Percentiles rank a stretch among this genome's conserved stretches.
Evolutionary conservation across 2,797 vertebrate genomes (phyloP).

Genomic region (Anguilla megastoma): DNA sequence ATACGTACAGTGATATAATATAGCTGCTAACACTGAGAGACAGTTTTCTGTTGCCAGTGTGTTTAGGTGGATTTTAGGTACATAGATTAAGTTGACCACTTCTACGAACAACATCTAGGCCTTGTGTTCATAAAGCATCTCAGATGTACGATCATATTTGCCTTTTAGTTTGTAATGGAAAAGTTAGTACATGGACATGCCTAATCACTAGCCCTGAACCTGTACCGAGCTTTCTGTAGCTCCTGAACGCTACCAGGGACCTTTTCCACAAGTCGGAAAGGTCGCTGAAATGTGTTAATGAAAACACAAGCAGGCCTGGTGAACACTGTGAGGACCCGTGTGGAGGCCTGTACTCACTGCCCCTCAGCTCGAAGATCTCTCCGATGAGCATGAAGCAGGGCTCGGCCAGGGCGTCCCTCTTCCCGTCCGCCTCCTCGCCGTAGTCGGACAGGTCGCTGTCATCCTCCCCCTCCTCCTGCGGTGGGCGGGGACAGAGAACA

Average conservation of each 20-base stretch:
- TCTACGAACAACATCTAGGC: too few relatives aligned
- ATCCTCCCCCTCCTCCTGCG: conserved; percentile 90
- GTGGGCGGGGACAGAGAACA: background rate
- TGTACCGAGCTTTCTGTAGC: background rate
- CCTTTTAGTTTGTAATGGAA: too few relatives aligned
- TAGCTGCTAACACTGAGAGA: background rate
- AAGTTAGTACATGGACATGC: too few relatives aligned
- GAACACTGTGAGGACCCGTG: background rate
- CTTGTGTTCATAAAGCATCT: too few relatives aligned
- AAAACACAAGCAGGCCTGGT: background rate
- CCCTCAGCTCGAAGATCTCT: conserved; percentile 97
- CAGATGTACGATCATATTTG: too few relatives aligned
- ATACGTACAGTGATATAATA: background rate
- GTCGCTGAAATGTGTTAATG: too few relatives aligned
- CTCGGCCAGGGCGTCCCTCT: conserved; percentile 89
- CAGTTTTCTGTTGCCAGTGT: background rate
- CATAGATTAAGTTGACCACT: background rate
- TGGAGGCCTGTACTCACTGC: conserved; percentile 79
- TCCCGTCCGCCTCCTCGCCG: conserved; percentile 87
- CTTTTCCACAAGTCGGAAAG: background rate
- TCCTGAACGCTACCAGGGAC: background rate
- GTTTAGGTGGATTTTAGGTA: background rate
- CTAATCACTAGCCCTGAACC: background rate
- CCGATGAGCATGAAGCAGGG: conserved; percentile 98
- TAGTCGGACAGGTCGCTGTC: conserved; percentile 95